A percentile compares a stretch with the other conserved stretches of the same genome.
phyloP scores from a whole-genome alignment of 2,888 invertebrate genomes.

The Drosophila rellima region DNA sequence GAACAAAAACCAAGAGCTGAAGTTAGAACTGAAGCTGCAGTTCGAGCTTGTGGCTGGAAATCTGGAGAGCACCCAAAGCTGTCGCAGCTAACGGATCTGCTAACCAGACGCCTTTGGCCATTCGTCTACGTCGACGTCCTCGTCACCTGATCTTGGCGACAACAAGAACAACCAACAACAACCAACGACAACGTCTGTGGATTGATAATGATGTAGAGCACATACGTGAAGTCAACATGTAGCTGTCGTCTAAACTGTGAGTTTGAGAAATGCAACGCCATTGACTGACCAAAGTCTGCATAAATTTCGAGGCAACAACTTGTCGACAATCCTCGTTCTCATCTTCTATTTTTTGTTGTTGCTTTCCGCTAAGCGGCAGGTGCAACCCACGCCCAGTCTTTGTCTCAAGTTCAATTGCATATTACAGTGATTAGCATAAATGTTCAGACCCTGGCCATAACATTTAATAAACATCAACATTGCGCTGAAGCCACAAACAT shows the following conservation, averaged over 20 bases:
- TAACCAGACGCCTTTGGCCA: conserved; percentile 52
- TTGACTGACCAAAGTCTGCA: conserved; percentile 32
- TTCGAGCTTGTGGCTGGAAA: conserved; percentile 4
- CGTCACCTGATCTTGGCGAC: conserved; percentile 67
- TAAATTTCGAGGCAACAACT: conserved; percentile 37
- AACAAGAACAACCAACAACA: conserved; percentile 30
- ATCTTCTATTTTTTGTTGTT: neutral
- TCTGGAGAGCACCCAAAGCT: conserved; percentile 32
- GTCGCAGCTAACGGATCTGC: conserved; percentile 62
- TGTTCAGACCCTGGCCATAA: conserved; percentile 59
- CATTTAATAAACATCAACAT: conserved; percentile 69
- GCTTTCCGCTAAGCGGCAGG: conserved; percentile 5
- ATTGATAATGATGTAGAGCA: conserved; percentile 56
- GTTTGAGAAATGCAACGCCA: conserved; percentile 67
- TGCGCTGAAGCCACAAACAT: conserved; percentile 16
- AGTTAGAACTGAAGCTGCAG: conserved; percentile 11
- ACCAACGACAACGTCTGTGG: conserved; percentile 14
- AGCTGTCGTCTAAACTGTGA: conserved; percentile 58
- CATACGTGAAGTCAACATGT: conserved; percentile 24
- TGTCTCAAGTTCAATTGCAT: conserved; percentile 46
- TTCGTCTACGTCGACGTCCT: conserved; percentile 49
- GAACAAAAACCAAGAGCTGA: conserved; percentile 26
- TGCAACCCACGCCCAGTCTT: conserved; percentile 46
- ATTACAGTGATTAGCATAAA: conserved; percentile 73
- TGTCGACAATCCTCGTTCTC: neutral